These are phyloP conservation scores for Sylvia atricapilla DNA, from an alignment of 2,113 vertebrate genomes.

Conservation along the genomic window DNA sequence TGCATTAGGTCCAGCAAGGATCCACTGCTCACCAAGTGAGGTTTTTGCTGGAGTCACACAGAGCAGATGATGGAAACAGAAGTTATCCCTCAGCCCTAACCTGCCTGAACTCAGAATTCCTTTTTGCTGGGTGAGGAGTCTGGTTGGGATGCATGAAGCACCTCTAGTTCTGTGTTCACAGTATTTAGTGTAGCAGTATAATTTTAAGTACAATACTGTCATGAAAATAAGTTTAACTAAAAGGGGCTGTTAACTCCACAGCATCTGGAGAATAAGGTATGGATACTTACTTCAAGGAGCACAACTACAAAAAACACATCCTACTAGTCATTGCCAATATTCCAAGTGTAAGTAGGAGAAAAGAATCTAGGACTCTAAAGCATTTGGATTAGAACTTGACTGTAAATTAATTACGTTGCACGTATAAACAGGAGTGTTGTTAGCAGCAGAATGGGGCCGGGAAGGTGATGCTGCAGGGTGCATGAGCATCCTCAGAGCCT, in stretches of 20 bases:
- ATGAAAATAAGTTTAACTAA: background rate
- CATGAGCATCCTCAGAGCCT: background rate
- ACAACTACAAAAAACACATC: background rate
- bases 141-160: background rate
- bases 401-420: background rate
- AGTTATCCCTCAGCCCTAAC: background rate
- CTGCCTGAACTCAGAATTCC: background rate
- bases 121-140: background rate
- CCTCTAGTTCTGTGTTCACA: background rate
- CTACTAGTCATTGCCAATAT: background rate
- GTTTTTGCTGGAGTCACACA: rapidly evolving
- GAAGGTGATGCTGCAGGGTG: background rate
- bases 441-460: background rate
- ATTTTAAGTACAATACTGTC: background rate
- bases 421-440: background rate
- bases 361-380: background rate
- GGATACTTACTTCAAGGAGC: background rate
- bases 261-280: background rate
- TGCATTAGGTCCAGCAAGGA: rapidly evolving
- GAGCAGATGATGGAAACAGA: background rate
- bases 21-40: background rate
- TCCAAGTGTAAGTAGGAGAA: background rate
- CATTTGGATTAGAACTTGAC: background rate
- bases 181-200: background rate
- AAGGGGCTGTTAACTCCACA: background rate